phyloP scores from a whole-genome alignment of 1,140 invertebrate genomes.

The Euura lappo region DNA sequence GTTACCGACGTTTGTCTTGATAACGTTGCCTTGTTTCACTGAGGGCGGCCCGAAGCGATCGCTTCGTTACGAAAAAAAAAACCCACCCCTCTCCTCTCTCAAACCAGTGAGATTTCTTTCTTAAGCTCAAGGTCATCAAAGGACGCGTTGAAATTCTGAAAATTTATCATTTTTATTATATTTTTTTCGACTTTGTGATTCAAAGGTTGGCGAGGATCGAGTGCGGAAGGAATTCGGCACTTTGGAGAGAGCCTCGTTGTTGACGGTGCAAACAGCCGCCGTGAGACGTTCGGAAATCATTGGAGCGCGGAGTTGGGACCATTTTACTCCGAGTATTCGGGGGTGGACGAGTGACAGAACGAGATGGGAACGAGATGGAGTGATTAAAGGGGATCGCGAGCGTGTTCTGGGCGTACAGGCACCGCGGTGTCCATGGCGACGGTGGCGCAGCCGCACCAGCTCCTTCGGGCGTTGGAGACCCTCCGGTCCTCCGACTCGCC shows the following conservation, averaged over 20 bases:
- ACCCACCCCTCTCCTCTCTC: no score
- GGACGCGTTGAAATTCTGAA: no score
- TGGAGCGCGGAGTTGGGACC: neutral
- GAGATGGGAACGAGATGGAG: slow-evolving; percentile 48
- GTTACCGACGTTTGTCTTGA: slow-evolving; percentile 4
- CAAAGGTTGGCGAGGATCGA: no score
- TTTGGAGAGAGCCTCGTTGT: neutral
- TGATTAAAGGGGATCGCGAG: slow-evolving; percentile 40
- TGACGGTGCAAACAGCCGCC: neutral
- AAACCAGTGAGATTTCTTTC: no score
- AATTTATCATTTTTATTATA: no score
- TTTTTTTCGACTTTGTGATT: no score
- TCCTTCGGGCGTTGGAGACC: slow-evolving; percentile 29
- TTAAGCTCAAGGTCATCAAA: no score
- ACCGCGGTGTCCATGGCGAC: slow-evolving; percentile 50
- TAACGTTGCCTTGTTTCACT: neutral
- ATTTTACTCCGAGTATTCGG: slow-evolving; percentile 22
- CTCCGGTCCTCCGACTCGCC: slow-evolving; percentile 42
- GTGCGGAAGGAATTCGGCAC: no score
- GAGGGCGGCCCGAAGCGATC: neutral
- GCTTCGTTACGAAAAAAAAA: no score
- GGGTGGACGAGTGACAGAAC: slow-evolving; percentile 31
- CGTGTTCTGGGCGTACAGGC: slow-evolving; percentile 45
- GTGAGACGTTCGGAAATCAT: neutral
- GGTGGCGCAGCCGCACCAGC: slow-evolving; percentile 43